Evolutionary conservation across 2,113 vertebrate genomes (phyloP).

Genomic region (Ahaetulla prasina): DNA sequence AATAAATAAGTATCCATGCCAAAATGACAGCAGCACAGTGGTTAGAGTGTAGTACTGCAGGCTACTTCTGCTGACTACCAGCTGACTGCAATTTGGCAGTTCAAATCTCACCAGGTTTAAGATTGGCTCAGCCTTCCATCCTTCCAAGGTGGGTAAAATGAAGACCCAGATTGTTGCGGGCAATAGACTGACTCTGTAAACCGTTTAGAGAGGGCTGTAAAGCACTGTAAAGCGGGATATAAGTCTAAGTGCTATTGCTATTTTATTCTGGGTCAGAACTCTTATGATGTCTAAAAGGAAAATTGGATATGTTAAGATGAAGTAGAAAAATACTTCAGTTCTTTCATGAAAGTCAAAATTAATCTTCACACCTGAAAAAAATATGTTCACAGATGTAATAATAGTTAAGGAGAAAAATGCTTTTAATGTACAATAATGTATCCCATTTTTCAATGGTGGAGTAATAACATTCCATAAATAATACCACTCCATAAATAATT

Average conservation of each 20-base stretch:
- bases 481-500: neutral
- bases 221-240: too few relatives aligned
- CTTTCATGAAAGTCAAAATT: neutral
- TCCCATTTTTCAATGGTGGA: neutral
- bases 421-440: neutral
- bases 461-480: neutral
- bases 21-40: neutral
- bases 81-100: too few relatives aligned
- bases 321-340: neutral
- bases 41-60: too few relatives aligned
- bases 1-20: too few relatives aligned
- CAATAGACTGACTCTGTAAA: too few relatives aligned
- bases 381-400: neutral
- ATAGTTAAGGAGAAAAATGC: neutral
- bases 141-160: too few relatives aligned
- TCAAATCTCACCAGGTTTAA: too few relatives aligned
- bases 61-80: too few relatives aligned
- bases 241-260: too few relatives aligned
- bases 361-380: neutral
- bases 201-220: too few relatives aligned
- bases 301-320: neutral
- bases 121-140: too few relatives aligned
- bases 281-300: neutral
- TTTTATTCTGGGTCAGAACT: neutral
- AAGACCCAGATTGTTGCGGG: too few relatives aligned